Evolutionary conservation across 2,113 vertebrate species (phyloP).

Genomic region (Callocephalon fimbriatum): DNA sequence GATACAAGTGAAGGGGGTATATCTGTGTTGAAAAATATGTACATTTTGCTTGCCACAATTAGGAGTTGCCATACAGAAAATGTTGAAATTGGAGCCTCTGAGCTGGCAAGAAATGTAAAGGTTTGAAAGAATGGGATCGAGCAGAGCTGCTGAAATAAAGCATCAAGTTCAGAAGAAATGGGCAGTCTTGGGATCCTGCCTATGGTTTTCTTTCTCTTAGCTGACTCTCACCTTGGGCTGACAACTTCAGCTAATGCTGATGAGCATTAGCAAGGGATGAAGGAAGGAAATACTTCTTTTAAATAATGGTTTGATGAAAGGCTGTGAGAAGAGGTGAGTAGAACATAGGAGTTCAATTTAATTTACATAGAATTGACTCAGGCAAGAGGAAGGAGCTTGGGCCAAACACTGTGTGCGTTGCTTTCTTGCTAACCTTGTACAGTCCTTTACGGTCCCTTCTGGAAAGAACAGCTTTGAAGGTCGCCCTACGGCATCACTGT

Average conservation of each 20-base stretch:
- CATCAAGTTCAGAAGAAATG: not conserved
- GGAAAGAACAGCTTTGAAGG: not conserved
- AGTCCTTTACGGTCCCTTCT: not conserved
- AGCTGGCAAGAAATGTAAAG: not conserved
- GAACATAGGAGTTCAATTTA: not conserved
- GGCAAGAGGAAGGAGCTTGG: not conserved
- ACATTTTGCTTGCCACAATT: not conserved
- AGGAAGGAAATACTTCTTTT: not conserved
- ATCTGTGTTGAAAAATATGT: slow-evolving; percentile 42
- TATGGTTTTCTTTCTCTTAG: not conserved
- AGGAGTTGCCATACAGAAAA: slow-evolving; percentile 44
- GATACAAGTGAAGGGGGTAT: not conserved
- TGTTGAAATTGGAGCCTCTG: not conserved
- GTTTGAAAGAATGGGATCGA: not conserved
- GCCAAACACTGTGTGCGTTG: rapidly evolving
- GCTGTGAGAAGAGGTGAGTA: not conserved
- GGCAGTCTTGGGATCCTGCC: not conserved
- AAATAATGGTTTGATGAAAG: not conserved
- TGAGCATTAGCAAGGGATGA: not conserved
- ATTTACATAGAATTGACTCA: not conserved
- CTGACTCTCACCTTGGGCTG: not conserved
- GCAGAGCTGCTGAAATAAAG: slow-evolving; percentile 18
- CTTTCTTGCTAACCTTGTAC: not conserved
- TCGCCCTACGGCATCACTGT: not conserved
- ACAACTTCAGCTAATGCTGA: not conserved